Conservation (phyloP, 2,113 vertebrate genomes). For the Glaucidium brasilianum region DNA sequence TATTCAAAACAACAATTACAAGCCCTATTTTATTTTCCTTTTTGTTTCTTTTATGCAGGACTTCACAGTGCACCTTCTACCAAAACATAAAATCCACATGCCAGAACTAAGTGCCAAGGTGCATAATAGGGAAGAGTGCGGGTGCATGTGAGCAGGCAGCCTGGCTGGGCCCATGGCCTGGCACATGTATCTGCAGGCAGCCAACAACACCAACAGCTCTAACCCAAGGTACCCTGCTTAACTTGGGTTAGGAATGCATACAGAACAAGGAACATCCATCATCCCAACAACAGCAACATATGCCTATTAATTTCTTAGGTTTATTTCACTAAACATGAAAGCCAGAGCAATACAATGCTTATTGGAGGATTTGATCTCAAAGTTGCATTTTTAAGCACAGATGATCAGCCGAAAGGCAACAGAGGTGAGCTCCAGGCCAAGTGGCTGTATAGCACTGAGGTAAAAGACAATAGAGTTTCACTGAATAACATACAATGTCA, state of each 20-base stretch:
- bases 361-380: background rate
- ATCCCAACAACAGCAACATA: background rate
- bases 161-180: background rate
- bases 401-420: background rate
- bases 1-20: background rate
- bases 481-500: background rate
- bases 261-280: background rate
- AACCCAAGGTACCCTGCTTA: rapidly evolving
- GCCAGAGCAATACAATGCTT: background rate
- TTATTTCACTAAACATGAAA: background rate
- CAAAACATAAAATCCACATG: background rate
- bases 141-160: rapidly evolving
- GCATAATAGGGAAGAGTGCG: rapidly evolving
- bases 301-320: background rate
- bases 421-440: background rate
- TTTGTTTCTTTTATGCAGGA: background rate
- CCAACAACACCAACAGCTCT: background rate
- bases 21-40: background rate
- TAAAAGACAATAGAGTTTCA: background rate
- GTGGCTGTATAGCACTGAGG: background rate
- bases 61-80: background rate
- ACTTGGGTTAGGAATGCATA: rapidly evolving
- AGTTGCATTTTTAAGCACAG: background rate
- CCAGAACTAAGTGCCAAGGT: background rate
- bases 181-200: rapidly evolving